Conservation (phyloP, 2,888 invertebrate species). For the Ichneumoninae sp. region DNA sequence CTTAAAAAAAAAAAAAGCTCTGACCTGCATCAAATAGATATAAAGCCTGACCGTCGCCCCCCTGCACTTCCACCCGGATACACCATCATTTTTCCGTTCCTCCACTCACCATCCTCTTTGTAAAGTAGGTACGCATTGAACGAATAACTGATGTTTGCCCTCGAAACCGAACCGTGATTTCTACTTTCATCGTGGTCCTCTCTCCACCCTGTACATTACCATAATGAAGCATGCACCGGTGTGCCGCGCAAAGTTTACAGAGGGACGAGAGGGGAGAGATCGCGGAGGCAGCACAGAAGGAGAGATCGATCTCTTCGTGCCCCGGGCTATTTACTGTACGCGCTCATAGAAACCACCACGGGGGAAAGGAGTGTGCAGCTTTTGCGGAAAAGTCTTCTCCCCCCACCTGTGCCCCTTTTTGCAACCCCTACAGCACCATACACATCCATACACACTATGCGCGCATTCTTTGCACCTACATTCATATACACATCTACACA, state of each 20-base stretch:
- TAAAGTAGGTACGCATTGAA: background rate
- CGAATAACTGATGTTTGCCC: slow-evolving; percentile 54
- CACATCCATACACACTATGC: background rate
- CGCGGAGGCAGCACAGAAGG: slow-evolving; percentile 35
- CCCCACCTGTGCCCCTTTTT: slow-evolving; percentile 14
- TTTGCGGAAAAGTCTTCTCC: slow-evolving; percentile 55
- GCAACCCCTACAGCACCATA: slow-evolving; percentile 8
- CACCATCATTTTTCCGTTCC: slow-evolving; percentile 48
- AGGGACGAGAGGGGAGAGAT: slow-evolving; percentile 38
- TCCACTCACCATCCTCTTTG: slow-evolving; percentile 1
- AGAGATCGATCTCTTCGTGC: slow-evolving; percentile 58
- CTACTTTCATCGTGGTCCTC: slow-evolving; percentile 60
- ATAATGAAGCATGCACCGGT: slow-evolving; percentile 64
- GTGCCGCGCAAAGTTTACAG: slow-evolving; percentile 37
- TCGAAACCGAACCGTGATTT: slow-evolving; percentile 52
- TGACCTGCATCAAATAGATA: background rate
- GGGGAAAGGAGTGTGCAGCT: slow-evolving; percentile 46
- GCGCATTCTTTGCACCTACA: background rate
- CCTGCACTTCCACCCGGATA: slow-evolving; percentile 10
- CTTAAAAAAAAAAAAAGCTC: background rate
- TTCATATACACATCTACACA: background rate
- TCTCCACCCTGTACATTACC: slow-evolving; percentile 59
- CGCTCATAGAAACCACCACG: slow-evolving; percentile 21
- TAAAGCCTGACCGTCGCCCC: background rate
- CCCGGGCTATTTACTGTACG: slow-evolving; percentile 58